Evolutionary conservation across 2,888 invertebrate species (phyloP).

Genomic region (Patella depressa): DNA sequence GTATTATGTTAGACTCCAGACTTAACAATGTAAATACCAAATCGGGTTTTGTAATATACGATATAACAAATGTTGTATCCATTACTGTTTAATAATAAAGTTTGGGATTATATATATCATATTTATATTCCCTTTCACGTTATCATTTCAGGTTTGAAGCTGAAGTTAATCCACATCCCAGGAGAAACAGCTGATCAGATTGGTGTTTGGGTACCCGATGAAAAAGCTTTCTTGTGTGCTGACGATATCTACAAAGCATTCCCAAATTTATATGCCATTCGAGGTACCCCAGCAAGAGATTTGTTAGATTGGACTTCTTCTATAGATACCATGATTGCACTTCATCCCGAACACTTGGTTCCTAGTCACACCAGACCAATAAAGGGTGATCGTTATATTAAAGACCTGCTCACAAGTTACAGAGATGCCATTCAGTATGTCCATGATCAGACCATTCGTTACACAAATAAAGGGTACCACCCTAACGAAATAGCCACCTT

Average conservation of each 20-base stretch:
- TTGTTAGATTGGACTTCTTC: slow-evolving; percentile 57
- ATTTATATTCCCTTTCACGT: neutral
- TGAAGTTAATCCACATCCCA: slow-evolving; percentile 63
- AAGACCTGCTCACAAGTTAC: slow-evolving; percentile 45
- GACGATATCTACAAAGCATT: slow-evolving; percentile 64
- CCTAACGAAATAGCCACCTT: slow-evolving; percentile 59
- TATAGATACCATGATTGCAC: slow-evolving; percentile 55
- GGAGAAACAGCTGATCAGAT: slow-evolving; percentile 66
- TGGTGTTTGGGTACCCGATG: slow-evolving; percentile 59
- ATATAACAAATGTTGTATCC: too few relatives aligned
- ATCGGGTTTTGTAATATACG: too few relatives aligned
- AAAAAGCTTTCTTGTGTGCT: slow-evolving; percentile 55
- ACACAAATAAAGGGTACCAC: slow-evolving; percentile 59
- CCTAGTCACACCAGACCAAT: slow-evolving; percentile 62
- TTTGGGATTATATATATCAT: too few relatives aligned
- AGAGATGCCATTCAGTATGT: slow-evolving; percentile 62
- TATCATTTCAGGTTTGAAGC: slow-evolving; percentile 47
- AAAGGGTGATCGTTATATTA: slow-evolving; percentile 42
- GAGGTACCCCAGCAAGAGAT: slow-evolving; percentile 57
- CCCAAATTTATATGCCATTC: slow-evolving; percentile 65
- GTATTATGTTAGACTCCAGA: too few relatives aligned
- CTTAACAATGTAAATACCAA: too few relatives aligned
- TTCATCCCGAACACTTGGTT: slow-evolving; percentile 54
- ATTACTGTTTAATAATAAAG: too few relatives aligned
- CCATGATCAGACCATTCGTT: slow-evolving; percentile 63